Evolutionary conservation across 2,113 vertebrate genomes (phyloP).

Genomic region (Grammomys dolichurus): DNA sequence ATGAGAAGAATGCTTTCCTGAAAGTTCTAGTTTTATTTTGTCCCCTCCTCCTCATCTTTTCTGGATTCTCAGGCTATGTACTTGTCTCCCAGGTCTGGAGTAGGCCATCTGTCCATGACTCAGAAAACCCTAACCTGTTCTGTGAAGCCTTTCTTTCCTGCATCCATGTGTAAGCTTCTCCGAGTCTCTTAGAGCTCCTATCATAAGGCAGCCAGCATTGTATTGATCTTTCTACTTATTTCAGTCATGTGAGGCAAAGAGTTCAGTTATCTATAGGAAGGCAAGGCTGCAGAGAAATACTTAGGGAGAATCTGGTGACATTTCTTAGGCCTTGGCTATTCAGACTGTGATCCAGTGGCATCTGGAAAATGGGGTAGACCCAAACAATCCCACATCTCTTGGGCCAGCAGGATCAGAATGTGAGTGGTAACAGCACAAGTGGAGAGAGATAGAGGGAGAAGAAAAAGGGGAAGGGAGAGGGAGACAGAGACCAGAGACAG

Average conservation of each 20-base stretch:
- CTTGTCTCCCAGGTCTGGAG: neutral
- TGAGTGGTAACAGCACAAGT: neutral
- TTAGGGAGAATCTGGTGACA: neutral
- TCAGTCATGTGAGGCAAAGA: neutral
- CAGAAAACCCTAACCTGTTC: neutral
- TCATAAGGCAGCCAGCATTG: neutral
- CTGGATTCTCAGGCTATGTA: neutral
- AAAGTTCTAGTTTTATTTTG: neutral
- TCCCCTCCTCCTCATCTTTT: rapidly evolving
- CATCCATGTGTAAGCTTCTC: neutral
- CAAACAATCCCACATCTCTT: neutral
- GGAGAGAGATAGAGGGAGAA: neutral
- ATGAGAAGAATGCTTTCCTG: neutral
- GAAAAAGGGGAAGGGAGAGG: neutral
- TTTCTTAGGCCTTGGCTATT: neutral
- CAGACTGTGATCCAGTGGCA: neutral
- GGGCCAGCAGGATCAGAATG: neutral
- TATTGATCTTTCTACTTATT: neutral
- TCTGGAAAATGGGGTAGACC: neutral
- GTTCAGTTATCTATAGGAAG: neutral
- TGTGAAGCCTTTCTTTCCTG: neutral
- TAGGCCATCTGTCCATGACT: neutral
- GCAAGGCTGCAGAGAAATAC: neutral
- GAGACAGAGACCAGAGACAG: neutral
- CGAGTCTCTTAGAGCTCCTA: neutral